phyloP scores from a whole-genome alignment of 1,140 invertebrate species.

The Drosophila watanabei region DNA sequence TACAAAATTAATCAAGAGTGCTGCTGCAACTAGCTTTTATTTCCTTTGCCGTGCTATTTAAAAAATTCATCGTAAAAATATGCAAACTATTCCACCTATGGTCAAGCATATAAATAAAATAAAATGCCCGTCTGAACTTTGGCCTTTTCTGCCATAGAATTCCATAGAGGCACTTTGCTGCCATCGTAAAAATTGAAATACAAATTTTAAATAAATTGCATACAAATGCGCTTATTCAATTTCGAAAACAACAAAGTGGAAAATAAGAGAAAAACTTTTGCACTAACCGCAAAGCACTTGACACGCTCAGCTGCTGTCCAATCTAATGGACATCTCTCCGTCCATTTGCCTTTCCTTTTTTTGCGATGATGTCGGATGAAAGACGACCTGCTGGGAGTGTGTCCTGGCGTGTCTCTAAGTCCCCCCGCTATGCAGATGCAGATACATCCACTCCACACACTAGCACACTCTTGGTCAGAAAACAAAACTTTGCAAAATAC shows the following conservation, averaged over 20 bases:
- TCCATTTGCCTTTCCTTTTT: slow-evolving; percentile 7
- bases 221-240: slow-evolving; percentile 78
- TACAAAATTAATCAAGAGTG: slow-evolving; percentile 21
- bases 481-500: slow-evolving; percentile 47
- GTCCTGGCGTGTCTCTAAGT: slow-evolving; percentile 38
- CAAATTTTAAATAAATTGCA: slow-evolving; percentile 78
- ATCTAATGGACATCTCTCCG: slow-evolving; percentile 56
- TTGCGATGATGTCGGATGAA: slow-evolving; percentile 36
- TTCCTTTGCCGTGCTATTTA: background rate
- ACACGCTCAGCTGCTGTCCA: slow-evolving; percentile 76
- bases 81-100: slow-evolving; percentile 19
- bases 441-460: slow-evolving; percentile 13
- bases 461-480: slow-evolving; percentile 8
- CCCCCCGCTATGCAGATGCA: slow-evolving; percentile 24
- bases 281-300: slow-evolving; percentile 76
- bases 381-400: slow-evolving; percentile 26
- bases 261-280: slow-evolving; percentile 63
- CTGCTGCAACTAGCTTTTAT: background rate
- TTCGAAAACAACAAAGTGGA: slow-evolving; percentile 54
- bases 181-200: slow-evolving; percentile 49
- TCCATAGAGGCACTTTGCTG: slow-evolving; percentile 56
- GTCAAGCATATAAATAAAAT: slow-evolving; percentile 49
- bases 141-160: slow-evolving; percentile 31
- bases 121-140: slow-evolving; percentile 54
- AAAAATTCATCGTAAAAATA: slow-evolving; percentile 14